phyloP scores from a whole-genome alignment of 2,888 invertebrate genomes.

The Drosophila melanosoma region DNA sequence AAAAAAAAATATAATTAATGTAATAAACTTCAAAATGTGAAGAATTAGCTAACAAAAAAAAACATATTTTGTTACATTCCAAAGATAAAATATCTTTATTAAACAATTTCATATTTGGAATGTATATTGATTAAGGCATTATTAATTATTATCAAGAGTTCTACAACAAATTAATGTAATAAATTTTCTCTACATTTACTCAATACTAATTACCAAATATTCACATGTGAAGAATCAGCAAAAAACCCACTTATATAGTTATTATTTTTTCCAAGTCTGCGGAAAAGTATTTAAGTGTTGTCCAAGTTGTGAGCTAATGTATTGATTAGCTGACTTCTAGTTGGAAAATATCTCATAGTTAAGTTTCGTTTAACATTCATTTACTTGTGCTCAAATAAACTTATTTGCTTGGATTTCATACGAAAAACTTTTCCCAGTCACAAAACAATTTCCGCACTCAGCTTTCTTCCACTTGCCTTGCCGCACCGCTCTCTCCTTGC shows the following conservation, averaged over 20 bases:
- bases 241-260: slow-evolving; percentile 17
- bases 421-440: slow-evolving; percentile 72
- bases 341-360: slow-evolving; percentile 48
- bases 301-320: slow-evolving; percentile 47
- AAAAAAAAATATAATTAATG: too few relatives aligned
- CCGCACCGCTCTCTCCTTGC: slow-evolving; percentile 12
- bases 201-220: neutral
- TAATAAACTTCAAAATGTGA: too few relatives aligned
- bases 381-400: slow-evolving; percentile 61
- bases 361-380: slow-evolving; percentile 71
- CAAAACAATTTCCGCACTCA: slow-evolving; percentile 71
- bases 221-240: neutral
- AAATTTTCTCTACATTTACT: neutral
- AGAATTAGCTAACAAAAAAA: too few relatives aligned
- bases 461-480: slow-evolving; percentile 24
- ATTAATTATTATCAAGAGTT: neutral
- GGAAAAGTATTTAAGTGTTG: slow-evolving; percentile 29
- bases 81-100: neutral
- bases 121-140: neutral
- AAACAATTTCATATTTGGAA: neutral
- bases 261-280: neutral
- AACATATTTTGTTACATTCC: neutral
- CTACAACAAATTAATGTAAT: neutral
- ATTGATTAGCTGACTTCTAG: slow-evolving; percentile 61
- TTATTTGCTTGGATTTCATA: slow-evolving; percentile 67